phyloP scores from a whole-genome alignment of 2,113 vertebrate species.

The Uropsilus gracilis region DNA sequence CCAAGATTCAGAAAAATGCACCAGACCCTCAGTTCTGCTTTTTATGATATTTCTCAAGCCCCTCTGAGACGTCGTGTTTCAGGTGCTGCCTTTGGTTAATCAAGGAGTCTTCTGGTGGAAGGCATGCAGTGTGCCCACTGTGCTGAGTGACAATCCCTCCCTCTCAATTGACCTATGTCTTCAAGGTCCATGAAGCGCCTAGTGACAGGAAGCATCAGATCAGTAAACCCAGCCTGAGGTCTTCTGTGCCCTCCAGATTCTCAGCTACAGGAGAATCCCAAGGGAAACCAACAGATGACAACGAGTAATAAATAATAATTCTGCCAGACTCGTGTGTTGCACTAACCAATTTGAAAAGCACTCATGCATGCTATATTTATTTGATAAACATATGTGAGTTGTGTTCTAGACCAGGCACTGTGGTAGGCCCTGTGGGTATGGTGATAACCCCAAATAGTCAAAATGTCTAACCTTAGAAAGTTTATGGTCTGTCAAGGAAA shows the following conservation, averaged over 20 bases:
- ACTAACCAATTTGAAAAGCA: not conserved
- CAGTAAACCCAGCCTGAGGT: not conserved
- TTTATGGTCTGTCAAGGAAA: not conserved
- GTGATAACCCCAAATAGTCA: not conserved
- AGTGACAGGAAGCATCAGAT: not conserved
- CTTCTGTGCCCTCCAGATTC: not conserved
- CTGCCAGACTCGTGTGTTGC: not conserved
- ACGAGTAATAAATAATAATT: not conserved
- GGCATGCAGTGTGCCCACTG: not conserved
- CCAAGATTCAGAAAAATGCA: not conserved
- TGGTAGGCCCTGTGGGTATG: not conserved
- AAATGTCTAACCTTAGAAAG: not conserved
- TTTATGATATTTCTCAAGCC: not conserved
- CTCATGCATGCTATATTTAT: not conserved
- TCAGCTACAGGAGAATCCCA: not conserved
- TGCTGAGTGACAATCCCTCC: not conserved
- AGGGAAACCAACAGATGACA: not conserved
- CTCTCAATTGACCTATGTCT: not conserved
- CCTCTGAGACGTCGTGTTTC: not conserved
- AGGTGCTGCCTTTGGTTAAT: not conserved
- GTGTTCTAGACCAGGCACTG: not conserved
- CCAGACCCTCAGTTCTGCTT: not conserved
- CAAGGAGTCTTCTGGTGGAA: not conserved
- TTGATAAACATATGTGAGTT: not conserved
- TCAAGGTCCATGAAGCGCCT: not conserved